phyloP scores from a whole-genome alignment of 2,888 invertebrate genomes.

The Clusia tigrina region DNA sequence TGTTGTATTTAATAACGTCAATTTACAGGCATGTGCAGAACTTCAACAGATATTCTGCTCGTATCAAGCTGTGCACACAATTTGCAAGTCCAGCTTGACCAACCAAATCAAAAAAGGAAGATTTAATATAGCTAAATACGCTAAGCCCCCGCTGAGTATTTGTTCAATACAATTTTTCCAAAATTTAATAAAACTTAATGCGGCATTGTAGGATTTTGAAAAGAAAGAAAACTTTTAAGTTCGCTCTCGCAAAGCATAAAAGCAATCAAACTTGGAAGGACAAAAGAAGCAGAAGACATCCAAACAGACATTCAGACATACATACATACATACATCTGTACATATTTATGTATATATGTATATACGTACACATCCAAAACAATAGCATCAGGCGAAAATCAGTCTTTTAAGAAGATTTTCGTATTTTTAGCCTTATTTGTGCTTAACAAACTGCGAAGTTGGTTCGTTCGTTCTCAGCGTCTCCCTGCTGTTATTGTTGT shows the following conservation, averaged over 20 bases:
- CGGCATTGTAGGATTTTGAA: background rate
- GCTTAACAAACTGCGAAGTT: conserved; percentile 9
- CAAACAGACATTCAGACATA: too few species aligned
- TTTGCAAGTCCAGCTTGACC: background rate
- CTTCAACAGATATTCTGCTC: background rate
- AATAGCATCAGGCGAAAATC: background rate
- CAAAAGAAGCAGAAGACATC: too few species aligned
- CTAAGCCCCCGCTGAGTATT: conserved; percentile 3
- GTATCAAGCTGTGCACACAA: background rate
- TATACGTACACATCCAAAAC: background rate
- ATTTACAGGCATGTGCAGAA: background rate
- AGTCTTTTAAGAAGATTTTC: conserved; percentile 7
- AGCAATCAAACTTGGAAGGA: conserved; percentile 2
- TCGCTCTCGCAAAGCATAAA: background rate
- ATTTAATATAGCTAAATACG: background rate
- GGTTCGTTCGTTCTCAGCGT: background rate
- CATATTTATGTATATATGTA: too few species aligned
- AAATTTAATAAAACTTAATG: background rate
- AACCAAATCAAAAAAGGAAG: too few species aligned
- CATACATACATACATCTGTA: too few species aligned
- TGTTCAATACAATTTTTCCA: background rate
- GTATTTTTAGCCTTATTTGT: conserved; percentile 10
- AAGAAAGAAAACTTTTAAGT: background rate
- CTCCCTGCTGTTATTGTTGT: background rate
- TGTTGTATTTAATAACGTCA: too few species aligned